These are phyloP conservation scores for Eupithecia subfuscata DNA, from an alignment of 2,888 invertebrate genomes.

Conservation along the genomic window DNA sequence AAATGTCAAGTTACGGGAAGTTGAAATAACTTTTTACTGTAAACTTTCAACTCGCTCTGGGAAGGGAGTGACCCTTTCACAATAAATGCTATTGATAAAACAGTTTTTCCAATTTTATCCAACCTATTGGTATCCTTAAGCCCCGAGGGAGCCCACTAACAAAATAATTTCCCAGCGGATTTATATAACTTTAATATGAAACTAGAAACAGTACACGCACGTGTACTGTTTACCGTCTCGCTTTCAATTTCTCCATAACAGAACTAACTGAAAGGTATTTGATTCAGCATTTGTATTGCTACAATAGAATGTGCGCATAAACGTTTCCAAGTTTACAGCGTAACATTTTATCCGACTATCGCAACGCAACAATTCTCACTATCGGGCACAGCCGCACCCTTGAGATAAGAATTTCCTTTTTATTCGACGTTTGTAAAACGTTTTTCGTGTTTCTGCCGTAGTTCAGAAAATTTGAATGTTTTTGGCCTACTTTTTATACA, in stretches of 20 bases:
- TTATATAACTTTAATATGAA: not conserved
- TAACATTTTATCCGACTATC: slow-evolving; percentile 26
- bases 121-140: not conserved
- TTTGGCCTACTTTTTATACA: slow-evolving; percentile 30
- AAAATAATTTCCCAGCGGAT: not conserved
- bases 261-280: slow-evolving; percentile 6
- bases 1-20: not conserved
- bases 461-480: slow-evolving; percentile 33
- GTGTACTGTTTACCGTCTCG: not conserved
- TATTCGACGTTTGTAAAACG: slow-evolving; percentile 39
- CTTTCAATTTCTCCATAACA: not conserved
- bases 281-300: slow-evolving; percentile 13
- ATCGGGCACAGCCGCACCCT: slow-evolving; percentile 26
- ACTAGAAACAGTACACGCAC: not conserved
- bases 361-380: slow-evolving; percentile 27
- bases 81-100: not conserved
- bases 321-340: slow-evolving; percentile 26
- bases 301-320: slow-evolving; percentile 13
- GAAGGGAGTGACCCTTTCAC: not conserved
- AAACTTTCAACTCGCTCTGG: not conserved
- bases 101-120: not conserved
- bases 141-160: not conserved
- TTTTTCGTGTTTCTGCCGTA: slow-evolving; percentile 41
- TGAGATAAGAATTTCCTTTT: slow-evolving; percentile 36
- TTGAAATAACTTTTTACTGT: not conserved